Percentiles rank a stretch among this genome's conserved stretches.
phyloP scores from a whole-genome alignment of 1,140 invertebrate genomes.

The Drosophila tsacasi region DNA sequence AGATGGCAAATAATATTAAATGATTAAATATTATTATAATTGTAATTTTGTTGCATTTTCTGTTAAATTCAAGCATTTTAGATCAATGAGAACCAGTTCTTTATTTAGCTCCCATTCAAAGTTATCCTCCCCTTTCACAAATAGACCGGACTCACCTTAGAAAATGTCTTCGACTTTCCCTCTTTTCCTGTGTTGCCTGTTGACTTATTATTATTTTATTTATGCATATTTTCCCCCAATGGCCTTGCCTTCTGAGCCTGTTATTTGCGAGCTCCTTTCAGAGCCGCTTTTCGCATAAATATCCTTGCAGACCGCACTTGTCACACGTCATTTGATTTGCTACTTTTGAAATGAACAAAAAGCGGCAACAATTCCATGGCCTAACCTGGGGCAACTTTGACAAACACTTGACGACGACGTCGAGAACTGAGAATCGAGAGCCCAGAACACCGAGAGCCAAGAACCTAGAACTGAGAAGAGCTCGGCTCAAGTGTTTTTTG shows the following conservation, averaged over 20 bases:
- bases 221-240: constrained; percentile 20
- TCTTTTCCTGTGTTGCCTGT: constrained; percentile 6
- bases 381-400: constrained; percentile 73
- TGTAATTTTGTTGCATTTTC: background rate
- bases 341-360: constrained; percentile 64
- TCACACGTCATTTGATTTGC: constrained; percentile 80
- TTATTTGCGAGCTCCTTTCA: constrained; percentile 26
- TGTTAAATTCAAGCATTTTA: background rate
- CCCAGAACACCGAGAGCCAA: constrained; percentile 17
- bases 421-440: constrained; percentile 37
- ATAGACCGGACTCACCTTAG: background rate
- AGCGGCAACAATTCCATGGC: constrained; percentile 53
- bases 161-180: background rate
- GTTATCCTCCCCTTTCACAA: background rate
- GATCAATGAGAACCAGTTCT: background rate
- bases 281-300: constrained; percentile 51
- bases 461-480: constrained; percentile 48
- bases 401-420: constrained; percentile 70
- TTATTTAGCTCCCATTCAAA: background rate
- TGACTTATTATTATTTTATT: constrained; percentile 43
- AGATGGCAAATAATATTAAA: background rate
- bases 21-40: background rate
- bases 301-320: constrained; percentile 64
- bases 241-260: constrained; percentile 30
- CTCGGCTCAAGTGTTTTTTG: constrained; percentile 77